Evolutionary conservation across 2,888 invertebrate genomes (phyloP).

Genomic region (Lithosia quadra): DNA sequence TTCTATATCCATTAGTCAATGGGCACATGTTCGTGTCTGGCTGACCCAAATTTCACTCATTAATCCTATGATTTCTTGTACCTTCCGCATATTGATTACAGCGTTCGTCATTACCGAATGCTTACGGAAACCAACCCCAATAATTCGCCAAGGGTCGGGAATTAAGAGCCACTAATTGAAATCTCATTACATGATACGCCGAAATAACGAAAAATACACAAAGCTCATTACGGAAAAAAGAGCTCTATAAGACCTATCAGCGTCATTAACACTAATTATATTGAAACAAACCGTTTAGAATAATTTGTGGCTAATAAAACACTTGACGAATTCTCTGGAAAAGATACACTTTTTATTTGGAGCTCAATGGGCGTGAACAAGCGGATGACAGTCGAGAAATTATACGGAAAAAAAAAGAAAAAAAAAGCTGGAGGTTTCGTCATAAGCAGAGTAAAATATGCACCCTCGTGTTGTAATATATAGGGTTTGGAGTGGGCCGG

Average conservation of each 20-base stretch:
- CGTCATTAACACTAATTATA: slow-evolving; percentile 48
- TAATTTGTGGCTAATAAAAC: slow-evolving; percentile 48
- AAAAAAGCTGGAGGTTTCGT: slow-evolving; percentile 47
- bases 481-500: slow-evolving; percentile 43
- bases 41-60: background rate
- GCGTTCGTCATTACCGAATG: background rate
- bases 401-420: slow-evolving; percentile 48
- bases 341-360: slow-evolving; percentile 46
- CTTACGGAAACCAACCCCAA: background rate
- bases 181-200: slow-evolving; percentile 14
- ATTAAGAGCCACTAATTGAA: slow-evolving; percentile 17
- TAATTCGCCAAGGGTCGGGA: slow-evolving; percentile 1
- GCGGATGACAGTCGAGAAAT: slow-evolving; percentile 51
- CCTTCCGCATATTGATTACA: background rate
- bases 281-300: slow-evolving; percentile 47
- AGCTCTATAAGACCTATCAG: slow-evolving; percentile 31
- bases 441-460: slow-evolving; percentile 58
- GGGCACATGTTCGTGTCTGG: background rate
- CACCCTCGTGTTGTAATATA: slow-evolving; percentile 57
- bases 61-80: slow-evolving; percentile 5
- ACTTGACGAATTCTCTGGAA: slow-evolving; percentile 48
- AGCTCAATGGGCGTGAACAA: slow-evolving; percentile 41
- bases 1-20: background rate
- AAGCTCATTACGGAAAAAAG: slow-evolving; percentile 30
- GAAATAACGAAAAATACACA: slow-evolving; percentile 24